A percentile compares a stretch with the other conserved stretches of the same genome.
phyloP scores from a whole-genome alignment of 2,888 invertebrate species.

The Macrophya alboannulata region DNA sequence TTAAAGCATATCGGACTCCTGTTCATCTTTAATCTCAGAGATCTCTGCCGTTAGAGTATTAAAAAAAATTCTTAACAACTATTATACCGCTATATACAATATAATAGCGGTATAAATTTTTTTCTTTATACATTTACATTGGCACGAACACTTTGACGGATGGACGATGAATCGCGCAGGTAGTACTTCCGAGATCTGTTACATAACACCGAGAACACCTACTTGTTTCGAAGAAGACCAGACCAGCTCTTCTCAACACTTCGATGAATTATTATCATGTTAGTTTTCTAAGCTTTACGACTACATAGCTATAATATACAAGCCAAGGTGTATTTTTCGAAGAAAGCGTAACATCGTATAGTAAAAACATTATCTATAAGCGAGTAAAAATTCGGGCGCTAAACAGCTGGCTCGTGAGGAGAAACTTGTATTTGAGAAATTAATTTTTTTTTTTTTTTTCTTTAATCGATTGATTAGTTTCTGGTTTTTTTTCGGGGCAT shows the following conservation, averaged over 20 bases:
- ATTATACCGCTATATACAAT: neutral
- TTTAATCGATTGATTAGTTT: neutral
- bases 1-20: neutral
- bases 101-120: neutral
- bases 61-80: neutral
- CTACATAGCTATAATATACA: neutral
- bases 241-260: neutral
- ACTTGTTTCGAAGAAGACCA: neutral
- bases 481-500: neutral
- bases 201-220: neutral
- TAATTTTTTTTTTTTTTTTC: neutral
- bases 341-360: neutral
- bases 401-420: neutral
- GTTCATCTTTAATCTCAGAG: neutral
- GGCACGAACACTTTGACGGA: neutral
- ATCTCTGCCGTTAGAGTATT: neutral
- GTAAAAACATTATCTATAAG: neutral
- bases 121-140: neutral
- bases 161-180: neutral
- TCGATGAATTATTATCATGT: constrained; percentile 33
- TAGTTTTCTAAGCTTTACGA: constrained; percentile 8
- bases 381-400: neutral
- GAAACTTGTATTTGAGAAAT: neutral
- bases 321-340: neutral
- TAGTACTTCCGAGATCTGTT: constrained; percentile 4